These are phyloP conservation scores for Leptodirus hochenwartii DNA, from an alignment of 2,888 invertebrate genomes.

Conservation along the genomic window DNA sequence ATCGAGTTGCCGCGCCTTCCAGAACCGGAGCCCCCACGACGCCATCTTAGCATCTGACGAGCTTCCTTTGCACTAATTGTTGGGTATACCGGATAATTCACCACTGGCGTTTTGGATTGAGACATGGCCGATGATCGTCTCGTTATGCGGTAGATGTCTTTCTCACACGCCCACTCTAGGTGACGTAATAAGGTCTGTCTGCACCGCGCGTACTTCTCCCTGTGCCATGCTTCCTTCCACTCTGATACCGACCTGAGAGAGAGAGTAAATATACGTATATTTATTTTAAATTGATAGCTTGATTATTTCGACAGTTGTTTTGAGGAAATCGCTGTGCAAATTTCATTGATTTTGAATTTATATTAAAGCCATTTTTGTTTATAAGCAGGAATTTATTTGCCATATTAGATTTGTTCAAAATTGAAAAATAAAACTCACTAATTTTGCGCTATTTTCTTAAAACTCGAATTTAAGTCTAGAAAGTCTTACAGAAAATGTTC, in stretches of 20 bases:
- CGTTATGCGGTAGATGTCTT: conserved; percentile 38
- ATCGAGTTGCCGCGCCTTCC: conserved; percentile 26
- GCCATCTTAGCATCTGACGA: not conserved
- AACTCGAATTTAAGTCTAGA: no score
- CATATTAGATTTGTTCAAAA: no score
- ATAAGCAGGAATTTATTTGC: no score
- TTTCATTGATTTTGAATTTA: no score
- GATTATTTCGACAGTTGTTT: no score
- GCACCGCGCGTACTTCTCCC: conserved; percentile 36
- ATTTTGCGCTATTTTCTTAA: no score
- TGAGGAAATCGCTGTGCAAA: no score
- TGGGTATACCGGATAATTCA: conserved; percentile 1
- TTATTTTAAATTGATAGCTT: not conserved
- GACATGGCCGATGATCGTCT: no score
- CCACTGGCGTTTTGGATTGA: no score
- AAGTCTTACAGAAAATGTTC: no score
- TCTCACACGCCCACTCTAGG: conserved; percentile 41
- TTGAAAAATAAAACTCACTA: no score
- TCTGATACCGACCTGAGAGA: conserved; percentile 32
- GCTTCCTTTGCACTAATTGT: conserved; percentile 3
- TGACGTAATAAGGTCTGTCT: conserved; percentile 35
- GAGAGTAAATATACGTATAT: not conserved
- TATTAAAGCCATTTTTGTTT: no score
- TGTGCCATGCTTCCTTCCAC: conserved; percentile 39
- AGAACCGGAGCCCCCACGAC: not conserved